Evolutionary conservation across 2,113 vertebrate species (phyloP), one percentile per base, ranked within the genome.

Genomic region (Equus quagga): DNA sequence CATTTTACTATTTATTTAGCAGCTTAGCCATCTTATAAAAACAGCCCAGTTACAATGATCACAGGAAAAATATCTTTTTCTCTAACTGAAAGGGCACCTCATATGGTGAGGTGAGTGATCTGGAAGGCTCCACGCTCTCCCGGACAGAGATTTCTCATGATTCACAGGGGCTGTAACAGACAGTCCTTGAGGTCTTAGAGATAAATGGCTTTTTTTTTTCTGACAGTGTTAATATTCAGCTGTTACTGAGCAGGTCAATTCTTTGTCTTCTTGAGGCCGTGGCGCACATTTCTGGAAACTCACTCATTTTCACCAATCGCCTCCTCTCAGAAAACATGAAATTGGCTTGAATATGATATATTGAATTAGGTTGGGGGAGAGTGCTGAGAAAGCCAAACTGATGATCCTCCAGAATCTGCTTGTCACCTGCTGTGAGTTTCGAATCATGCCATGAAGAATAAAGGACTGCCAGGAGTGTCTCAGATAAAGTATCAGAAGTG

Each of bases 381-480:
- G 6, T 81, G 78, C 83, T 90, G 83, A 97, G 80, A 97, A 72
- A 98, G 65, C 64, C 10, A 8, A 93, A 56, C 58, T 58, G 67
- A 96, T 81, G 73, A 92, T 86, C 41, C 81, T 81, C 95, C 33
- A 24, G 81, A 97, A 96, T 70, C 80, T 79, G 85, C 80, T 58
- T 56, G 49, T 96, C 60, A 82, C 94, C 96, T 96, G 82, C 96
- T 96, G 92, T 72, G 97, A 86, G 58, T 44, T 81, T 72, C 41
- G 49, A 23, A 13, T 95, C 84, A 78, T 44, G 62, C 60, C 56
- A 64, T 19, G 19, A 79, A 87, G 79, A 89, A 96, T 89, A 95
- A 96, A 96, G 75, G 23, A 26, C 49, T 97, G 76, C 85, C 82
- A 91, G 69, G 91, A 91, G 94, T 83, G 60, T 92, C 88, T 95